A percentile compares a stretch with the other conserved stretches of the same genome.
Conservation (phyloP, 2,797 vertebrate species). For the Chiloscyllium punctatum region DNA sequence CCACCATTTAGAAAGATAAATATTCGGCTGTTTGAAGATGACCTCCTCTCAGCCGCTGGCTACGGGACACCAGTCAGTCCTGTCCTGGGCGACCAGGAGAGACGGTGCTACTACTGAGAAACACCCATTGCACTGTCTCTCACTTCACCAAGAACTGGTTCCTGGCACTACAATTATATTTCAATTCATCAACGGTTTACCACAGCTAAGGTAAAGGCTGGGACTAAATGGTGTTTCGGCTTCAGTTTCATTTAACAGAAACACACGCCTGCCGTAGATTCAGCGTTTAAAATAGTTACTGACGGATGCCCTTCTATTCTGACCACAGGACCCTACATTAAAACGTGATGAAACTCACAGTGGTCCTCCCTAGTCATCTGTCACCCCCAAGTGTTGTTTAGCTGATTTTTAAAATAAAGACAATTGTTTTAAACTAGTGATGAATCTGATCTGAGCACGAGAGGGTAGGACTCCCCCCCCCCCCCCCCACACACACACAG, state of each 20-base stretch:
- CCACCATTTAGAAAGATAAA: slow-evolving; percentile 38
- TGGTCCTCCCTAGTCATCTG: neutral
- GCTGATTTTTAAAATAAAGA: neutral
- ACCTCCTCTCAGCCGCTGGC: slow-evolving; percentile 8
- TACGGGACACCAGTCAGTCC: neutral
- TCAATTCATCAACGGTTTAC: neutral
- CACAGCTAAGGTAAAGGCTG: neutral
- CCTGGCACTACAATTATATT: neutral
- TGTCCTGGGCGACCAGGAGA: neutral
- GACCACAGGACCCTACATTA: neutral
- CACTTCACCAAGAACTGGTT: neutral
- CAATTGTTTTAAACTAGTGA: slow-evolving; percentile 31
- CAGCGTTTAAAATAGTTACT: neutral
- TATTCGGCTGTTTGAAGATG: slow-evolving; percentile 27
- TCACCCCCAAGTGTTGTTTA: neutral
- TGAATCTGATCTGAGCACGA: slow-evolving; percentile 19
- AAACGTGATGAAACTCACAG: neutral
- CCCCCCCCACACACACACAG: neutral
- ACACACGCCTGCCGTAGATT: neutral
- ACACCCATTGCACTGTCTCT: neutral
- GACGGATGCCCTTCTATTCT: neutral
- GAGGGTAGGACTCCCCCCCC: neutral
- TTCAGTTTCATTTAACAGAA: neutral
- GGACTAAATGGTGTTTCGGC: neutral
- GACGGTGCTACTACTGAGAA: neutral